Evolutionary conservation across 2,797 vertebrate genomes (phyloP), one percentile per base, ranked within the genome.

Genomic region (Cuculus canorus): DNA sequence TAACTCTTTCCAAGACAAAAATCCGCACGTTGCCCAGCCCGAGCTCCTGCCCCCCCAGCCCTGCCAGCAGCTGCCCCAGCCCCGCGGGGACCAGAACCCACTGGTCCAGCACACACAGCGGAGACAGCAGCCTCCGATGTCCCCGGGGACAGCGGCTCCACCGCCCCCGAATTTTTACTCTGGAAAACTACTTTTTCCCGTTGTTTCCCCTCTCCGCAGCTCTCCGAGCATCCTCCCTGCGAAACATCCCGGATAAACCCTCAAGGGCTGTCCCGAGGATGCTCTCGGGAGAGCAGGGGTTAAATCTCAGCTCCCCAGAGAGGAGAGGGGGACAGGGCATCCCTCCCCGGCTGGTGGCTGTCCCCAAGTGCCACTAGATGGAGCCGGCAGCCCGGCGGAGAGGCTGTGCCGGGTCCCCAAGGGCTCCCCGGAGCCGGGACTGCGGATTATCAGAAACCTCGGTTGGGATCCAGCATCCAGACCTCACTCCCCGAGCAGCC

Each of bases 291-390:
- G 21, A 56, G 69, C 45, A 10, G 28, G 50, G 73, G 66, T 59
- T 86, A 84, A 80, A 88, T 6, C 16, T 1, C 32, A 50, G 12
- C 2, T 54, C 19, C 24, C 50, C 65, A 30, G 30, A 60, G 30
- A 11, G 17, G 45, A 8, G 22, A 2, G 18, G 43, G 27, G 27
- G 2, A 1, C 45, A 15, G 4, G 27, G 33, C 50, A 54, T 76
- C 80, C 47, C 54, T 71, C 4, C 50, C 33, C 60, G 18, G 73
- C 86, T 10, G 93, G 25, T 17, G 15, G 24, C 41, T 21, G 71
- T 70, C 78, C 84, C 92, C 66, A 16, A 66, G 75, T 48, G 92
- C 96, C 95, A 11, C 96, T 96, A 96, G 96, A 88, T 96, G 96
- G 96, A 96, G 96, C 94, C 65, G 91, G 54, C 91, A 72, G 86